These are phyloP conservation scores for Drosophila carrolli DNA, from an alignment of 1,140 invertebrate species.

Conservation along the genomic window DNA sequence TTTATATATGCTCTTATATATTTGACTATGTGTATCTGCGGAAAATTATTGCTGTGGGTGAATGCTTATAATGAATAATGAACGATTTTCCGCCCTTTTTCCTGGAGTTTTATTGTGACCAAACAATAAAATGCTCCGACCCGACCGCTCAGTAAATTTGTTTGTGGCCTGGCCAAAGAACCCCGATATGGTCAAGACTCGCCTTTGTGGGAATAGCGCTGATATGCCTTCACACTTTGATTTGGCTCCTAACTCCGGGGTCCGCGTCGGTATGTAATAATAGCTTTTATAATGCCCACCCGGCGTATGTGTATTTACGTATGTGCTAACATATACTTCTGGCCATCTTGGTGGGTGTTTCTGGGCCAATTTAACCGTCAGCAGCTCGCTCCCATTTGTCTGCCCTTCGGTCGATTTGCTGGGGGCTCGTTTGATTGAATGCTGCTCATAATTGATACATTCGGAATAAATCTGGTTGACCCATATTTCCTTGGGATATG, in stretches of 20 bases:
- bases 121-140: constrained; percentile 68
- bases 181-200: constrained; percentile 16
- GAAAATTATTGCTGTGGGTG: constrained; percentile 73
- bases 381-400: constrained; percentile 54
- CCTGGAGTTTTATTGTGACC: constrained; percentile 64
- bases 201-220: constrained; percentile 41
- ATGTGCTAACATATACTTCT: constrained; percentile 11
- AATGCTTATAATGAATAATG: constrained; percentile 80
- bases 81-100: constrained; percentile 70
- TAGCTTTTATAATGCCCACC: constrained; percentile 76
- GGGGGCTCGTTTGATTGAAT: constrained; percentile 67
- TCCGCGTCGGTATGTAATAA: constrained; percentile 61
- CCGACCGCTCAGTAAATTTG: constrained; percentile 65
- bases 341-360: constrained; percentile 20
- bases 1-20: constrained; percentile 4
- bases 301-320: constrained; percentile 39
- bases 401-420: constrained; percentile 29
- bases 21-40: constrained; percentile 36
- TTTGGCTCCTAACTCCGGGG: constrained; percentile 40
- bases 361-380: constrained; percentile 75
- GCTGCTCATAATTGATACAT: constrained; percentile 72
- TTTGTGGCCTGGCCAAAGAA: constrained; percentile 27
- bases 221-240: constrained; percentile 73
- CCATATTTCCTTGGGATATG: constrained; percentile 42
- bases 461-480: constrained; percentile 58